phyloP scores from a whole-genome alignment of 2,113 vertebrate species.

The Carassius carassius region DNA sequence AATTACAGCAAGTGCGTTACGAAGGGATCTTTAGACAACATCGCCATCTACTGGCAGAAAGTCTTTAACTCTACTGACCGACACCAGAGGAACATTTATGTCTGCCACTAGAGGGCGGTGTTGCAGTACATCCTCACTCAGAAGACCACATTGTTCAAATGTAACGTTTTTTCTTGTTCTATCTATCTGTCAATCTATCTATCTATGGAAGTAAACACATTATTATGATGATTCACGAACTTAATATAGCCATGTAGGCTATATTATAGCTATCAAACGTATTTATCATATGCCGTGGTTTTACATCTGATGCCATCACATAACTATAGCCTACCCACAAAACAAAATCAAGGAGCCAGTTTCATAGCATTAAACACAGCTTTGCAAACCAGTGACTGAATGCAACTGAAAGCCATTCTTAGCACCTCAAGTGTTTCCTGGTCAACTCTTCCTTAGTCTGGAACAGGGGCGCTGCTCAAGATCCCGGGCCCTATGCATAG shows the following conservation, averaged over 20 bases:
- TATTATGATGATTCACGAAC: too few relatives aligned
- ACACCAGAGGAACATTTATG: neutral
- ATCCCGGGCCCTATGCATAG: too few relatives aligned
- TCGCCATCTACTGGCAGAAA: neutral
- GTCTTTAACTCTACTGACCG: neutral
- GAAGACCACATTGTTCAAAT: too few relatives aligned
- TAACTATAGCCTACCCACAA: neutral
- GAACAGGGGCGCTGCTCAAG: too few relatives aligned
- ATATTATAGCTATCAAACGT: neutral
- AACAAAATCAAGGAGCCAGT: neutral
- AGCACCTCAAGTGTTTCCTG: slow-evolving; percentile 6
- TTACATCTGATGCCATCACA: neutral
- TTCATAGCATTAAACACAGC: neutral
- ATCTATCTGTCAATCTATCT: too few relatives aligned
- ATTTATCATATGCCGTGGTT: neutral
- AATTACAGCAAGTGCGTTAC: too few relatives aligned
- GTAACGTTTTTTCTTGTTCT: too few relatives aligned
- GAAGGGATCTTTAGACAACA: neutral
- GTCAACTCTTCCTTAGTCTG: neutral
- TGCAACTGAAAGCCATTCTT: neutral
- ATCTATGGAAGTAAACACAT: too few relatives aligned
- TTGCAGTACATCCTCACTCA: too few relatives aligned
- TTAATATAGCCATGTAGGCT: too few relatives aligned
- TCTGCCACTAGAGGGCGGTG: neutral
- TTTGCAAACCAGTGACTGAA: neutral